A percentile compares a stretch with the other conserved stretches of the same genome.
These are phyloP conservation scores for Crossocerus cetratus DNA, from an alignment of 2,888 invertebrate species.

Conservation along the genomic window DNA sequence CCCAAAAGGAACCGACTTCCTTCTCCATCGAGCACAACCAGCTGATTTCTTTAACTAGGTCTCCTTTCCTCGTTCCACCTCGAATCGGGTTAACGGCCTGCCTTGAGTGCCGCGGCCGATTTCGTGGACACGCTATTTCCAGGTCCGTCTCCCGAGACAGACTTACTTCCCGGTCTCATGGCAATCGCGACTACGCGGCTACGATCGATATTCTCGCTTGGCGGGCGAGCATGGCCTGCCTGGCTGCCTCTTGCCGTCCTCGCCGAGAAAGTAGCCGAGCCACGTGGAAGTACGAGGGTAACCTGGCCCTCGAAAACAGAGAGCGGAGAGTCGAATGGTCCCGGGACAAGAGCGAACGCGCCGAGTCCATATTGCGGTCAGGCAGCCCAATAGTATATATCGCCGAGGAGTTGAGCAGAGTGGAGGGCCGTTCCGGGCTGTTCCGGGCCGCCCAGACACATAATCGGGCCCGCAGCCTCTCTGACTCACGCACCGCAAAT, in stretches of 20 bases:
- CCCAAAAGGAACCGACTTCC: no score
- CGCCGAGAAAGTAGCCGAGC: background rate
- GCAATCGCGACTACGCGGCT: background rate
- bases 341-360: background rate
- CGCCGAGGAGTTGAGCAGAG: background rate
- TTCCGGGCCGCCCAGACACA: background rate
- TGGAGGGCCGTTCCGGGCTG: background rate
- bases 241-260: background rate
- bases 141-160: conserved; percentile 26
- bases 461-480: background rate
- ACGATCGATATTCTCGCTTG: background rate
- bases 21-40: no score
- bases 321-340: background rate
- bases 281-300: background rate
- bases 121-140: conserved; percentile 47
- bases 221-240: no score
- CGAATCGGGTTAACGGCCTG: conserved; percentile 13
- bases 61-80: background rate
- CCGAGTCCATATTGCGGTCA: conserved; percentile 26
- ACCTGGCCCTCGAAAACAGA: background rate
- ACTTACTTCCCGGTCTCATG: background rate
- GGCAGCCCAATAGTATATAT: conserved; percentile 15
- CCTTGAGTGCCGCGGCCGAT: background rate
- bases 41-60: no score
- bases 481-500: background rate